Percentiles rank a stretch among this genome's conserved stretches.
These are phyloP conservation scores for Zosterops borbonicus DNA, from an alignment of 2,113 vertebrate species.

Conservation along the genomic window DNA sequence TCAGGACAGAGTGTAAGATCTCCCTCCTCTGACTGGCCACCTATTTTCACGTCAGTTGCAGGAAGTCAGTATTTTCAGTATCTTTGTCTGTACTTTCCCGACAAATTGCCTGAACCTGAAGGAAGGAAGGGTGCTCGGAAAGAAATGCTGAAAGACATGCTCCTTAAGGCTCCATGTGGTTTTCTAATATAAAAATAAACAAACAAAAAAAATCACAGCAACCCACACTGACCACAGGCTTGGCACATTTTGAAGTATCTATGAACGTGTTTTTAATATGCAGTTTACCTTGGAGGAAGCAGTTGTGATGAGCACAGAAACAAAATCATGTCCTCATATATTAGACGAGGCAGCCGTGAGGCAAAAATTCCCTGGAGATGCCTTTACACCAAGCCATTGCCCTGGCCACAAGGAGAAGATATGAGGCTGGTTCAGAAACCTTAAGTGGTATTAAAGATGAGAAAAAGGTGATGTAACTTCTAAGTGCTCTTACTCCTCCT, in stretches of 20 bases:
- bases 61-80: background rate
- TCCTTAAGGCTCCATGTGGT: background rate
- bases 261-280: background rate
- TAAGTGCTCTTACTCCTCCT: background rate
- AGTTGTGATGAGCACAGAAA: background rate
- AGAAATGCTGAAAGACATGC: background rate
- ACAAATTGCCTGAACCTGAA: background rate
- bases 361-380: background rate
- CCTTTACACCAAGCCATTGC: background rate
- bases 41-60: background rate
- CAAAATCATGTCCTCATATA: fast-evolving
- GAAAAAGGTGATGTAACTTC: background rate
- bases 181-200: background rate
- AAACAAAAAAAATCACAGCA: background rate
- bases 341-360: background rate
- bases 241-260: background rate
- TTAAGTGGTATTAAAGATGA: background rate
- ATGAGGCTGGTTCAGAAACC: background rate
- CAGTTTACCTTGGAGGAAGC: background rate
- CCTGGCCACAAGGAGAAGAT: background rate
- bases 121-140: background rate
- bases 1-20: background rate
- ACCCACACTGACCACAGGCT: background rate
- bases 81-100: background rate
- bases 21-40: background rate